Evolutionary conservation across 2,113 vertebrate species (phyloP).

Genomic region (Piaya cayana): DNA sequence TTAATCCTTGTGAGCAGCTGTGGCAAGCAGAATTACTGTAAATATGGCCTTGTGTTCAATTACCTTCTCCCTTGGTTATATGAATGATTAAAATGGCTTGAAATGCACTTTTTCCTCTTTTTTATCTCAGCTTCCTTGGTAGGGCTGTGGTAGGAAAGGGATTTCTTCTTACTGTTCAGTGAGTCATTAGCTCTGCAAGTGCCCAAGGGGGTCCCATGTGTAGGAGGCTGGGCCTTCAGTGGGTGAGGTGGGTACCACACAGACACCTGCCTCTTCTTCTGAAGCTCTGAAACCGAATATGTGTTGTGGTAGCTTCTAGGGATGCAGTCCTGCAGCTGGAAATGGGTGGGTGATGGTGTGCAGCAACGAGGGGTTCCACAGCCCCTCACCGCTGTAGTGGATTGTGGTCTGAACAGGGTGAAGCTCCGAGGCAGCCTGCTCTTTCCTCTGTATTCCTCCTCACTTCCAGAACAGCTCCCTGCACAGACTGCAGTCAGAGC

Average conservation of each 20-base stretch:
- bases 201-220: not conserved
- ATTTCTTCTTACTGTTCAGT: not conserved
- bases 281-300: accelerated
- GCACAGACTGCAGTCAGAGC: not conserved
- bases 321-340: not conserved
- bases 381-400: not conserved
- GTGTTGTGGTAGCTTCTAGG: not conserved
- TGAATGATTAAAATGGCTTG: not conserved
- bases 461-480: not conserved
- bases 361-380: not conserved
- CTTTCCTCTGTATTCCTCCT: not conserved
- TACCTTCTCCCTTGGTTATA: not conserved
- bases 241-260: not conserved
- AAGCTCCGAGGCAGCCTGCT: not conserved
- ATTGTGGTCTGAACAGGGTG: not conserved
- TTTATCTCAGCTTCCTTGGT: not conserved
- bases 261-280: not conserved
- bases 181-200: not conserved
- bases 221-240: not conserved
- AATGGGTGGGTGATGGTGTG: not conserved
- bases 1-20: not conserved
- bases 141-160: not conserved
- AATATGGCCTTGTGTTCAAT: not conserved
- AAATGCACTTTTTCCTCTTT: not conserved
- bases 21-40: not conserved